These are phyloP conservation scores for Cephus nigrinus DNA, from an alignment of 2,888 invertebrate species.

Conservation along the genomic window DNA sequence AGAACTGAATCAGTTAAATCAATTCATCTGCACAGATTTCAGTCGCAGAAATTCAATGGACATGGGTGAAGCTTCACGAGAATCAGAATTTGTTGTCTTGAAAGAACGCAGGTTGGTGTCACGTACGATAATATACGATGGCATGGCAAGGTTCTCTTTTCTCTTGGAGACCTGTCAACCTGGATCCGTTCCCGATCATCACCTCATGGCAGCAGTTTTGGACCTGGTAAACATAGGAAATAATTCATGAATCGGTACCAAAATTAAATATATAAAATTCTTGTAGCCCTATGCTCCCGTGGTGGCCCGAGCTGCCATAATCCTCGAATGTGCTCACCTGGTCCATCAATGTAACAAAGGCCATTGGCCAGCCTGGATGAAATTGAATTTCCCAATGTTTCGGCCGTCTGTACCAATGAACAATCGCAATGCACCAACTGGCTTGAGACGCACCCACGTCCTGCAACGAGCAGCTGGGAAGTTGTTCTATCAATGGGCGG, in stretches of 20 bases:
- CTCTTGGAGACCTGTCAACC: slow-evolving; percentile 95
- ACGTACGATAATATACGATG: slow-evolving; percentile 82
- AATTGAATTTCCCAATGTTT: slow-evolving; percentile 82
- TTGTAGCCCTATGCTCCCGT: slow-evolving; percentile 92
- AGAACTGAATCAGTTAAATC: slow-evolving; percentile 3
- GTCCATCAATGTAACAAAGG: slow-evolving; percentile 98
- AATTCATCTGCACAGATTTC: slow-evolving; percentile 68
- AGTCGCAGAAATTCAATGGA: slow-evolving; percentile 88
- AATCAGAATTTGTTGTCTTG: slow-evolving; percentile 88
- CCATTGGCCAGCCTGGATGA: slow-evolving; percentile 99
- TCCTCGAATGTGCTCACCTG: slow-evolving; percentile 95
- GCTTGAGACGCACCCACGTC: slow-evolving; percentile 75
- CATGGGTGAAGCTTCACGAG: slow-evolving; percentile 81
- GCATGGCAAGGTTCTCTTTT: slow-evolving; percentile 90
- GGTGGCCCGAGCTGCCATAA: slow-evolving; percentile 88
- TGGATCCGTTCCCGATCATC: slow-evolving; percentile 95
- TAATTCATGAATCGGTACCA: not conserved
- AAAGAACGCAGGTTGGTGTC: slow-evolving; percentile 90
- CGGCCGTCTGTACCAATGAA: slow-evolving; percentile 76
- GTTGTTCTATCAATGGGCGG: slow-evolving; percentile 97
- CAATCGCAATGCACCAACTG: slow-evolving; percentile 68
- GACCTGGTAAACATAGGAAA: slow-evolving; percentile 80
- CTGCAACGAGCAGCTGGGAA: slow-evolving; percentile 93
- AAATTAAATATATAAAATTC: slow-evolving; percentile 9
- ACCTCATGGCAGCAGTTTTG: slow-evolving; percentile 91